Evolutionary conservation across 2,888 invertebrate genomes (phyloP).

Genomic region (Hoplodrina ambigua): DNA sequence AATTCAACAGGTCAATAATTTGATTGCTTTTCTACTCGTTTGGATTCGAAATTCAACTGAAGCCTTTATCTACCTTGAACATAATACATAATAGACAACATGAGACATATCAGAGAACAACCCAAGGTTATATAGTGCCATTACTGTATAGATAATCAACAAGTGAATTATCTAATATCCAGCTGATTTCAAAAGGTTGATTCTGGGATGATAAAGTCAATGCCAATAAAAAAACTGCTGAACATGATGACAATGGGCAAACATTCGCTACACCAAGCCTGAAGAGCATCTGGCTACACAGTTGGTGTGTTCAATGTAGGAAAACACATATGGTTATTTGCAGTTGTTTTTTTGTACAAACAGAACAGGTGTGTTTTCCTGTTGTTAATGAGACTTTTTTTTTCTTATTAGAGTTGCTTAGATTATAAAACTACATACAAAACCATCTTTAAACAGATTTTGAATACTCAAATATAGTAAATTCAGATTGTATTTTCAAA

Average conservation of each 20-base stretch:
- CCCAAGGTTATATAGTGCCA: slow-evolving; percentile 2
- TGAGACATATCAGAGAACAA: slow-evolving; percentile 4
- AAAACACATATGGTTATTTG: too few relatives aligned
- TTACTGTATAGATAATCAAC: not conserved
- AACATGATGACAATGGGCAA: too few relatives aligned
- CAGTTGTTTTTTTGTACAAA: too few relatives aligned
- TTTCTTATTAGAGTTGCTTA: not conserved
- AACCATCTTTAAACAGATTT: not conserved
- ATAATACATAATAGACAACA: not conserved
- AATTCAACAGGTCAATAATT: too few relatives aligned
- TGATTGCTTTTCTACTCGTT: not conserved
- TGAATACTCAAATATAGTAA: not conserved
- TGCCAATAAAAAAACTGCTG: not conserved
- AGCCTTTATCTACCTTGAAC: not conserved
- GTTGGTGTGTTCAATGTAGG: too few relatives aligned
- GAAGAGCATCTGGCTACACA: too few relatives aligned
- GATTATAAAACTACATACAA: not conserved
- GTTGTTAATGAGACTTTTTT: not conserved
- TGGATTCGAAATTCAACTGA: not conserved
- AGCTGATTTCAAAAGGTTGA: slow-evolving; percentile 11
- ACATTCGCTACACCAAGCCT: too few relatives aligned
- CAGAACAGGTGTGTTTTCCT: too few relatives aligned
- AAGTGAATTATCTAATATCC: slow-evolving; percentile 21
- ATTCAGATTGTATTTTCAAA: not conserved
- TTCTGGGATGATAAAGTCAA: not conserved